Evolutionary conservation across 2,113 vertebrate genomes (phyloP).

Genomic region (Etia nguti): DNA sequence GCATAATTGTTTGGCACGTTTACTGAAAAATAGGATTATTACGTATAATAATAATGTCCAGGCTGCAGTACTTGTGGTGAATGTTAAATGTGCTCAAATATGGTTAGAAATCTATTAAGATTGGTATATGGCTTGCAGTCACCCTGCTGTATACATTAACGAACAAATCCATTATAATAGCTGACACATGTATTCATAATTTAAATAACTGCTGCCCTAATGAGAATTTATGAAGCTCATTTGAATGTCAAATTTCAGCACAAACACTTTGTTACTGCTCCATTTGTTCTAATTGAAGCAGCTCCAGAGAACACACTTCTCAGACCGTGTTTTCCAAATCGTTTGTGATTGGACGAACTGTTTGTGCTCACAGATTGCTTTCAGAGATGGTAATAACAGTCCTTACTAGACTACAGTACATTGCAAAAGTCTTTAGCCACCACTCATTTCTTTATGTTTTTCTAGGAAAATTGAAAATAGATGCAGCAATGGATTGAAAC

Average conservation of each 20-base stretch:
- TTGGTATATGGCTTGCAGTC: not conserved
- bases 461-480: not conserved
- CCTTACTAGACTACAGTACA: not conserved
- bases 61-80: not conserved
- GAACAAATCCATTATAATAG: not conserved
- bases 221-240: not conserved
- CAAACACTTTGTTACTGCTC: not conserved
- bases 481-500: not conserved
- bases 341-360: not conserved
- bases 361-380: not conserved
- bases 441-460: not conserved
- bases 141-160: not conserved
- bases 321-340: fast-evolving
- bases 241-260: not conserved
- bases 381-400: not conserved
- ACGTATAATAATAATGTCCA: not conserved
- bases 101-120: not conserved
- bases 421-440: not conserved
- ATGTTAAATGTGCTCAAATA: not conserved
- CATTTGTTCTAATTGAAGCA: not conserved
- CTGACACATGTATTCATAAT: not conserved
- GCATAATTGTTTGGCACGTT: not conserved
- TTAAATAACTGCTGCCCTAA: not conserved
- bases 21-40: not conserved
- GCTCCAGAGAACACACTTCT: not conserved